These are phyloP conservation scores for Gallinago solitaria DNA, from an alignment of 2,797 vertebrate genomes.

Conservation along the genomic window DNA sequence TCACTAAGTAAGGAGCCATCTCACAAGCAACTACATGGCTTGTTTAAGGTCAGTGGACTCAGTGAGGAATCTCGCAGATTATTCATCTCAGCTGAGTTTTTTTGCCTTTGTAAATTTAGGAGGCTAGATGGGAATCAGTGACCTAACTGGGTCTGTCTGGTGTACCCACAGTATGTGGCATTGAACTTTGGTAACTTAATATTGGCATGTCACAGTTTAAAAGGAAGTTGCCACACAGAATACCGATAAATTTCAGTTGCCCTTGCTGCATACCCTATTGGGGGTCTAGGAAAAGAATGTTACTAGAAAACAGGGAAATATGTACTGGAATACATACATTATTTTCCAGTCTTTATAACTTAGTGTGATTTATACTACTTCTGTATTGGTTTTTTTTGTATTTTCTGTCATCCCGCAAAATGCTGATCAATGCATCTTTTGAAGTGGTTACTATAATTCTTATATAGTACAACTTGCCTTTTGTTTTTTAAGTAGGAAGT, in stretches of 20 bases:
- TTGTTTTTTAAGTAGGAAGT: not conserved
- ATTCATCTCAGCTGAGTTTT: not conserved
- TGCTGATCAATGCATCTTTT: not conserved
- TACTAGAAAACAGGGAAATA: not conserved
- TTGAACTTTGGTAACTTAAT: not conserved
- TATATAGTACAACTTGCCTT: not conserved
- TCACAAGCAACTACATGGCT: not conserved
- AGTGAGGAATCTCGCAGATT: not conserved
- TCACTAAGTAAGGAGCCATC: not conserved
- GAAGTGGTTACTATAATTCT: not conserved
- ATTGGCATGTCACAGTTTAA: not conserved
- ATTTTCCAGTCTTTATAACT: not conserved
- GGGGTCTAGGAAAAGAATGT: not conserved
- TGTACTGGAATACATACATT: fast-evolving
- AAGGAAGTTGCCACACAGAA: not conserved
- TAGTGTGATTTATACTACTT: not conserved
- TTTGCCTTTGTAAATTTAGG: not conserved
- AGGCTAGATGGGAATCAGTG: not conserved
- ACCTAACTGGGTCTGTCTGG: not conserved
- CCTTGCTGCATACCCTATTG: not conserved
- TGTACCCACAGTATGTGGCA: not conserved
- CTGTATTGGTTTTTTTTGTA: not conserved
- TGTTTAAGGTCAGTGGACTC: not conserved
- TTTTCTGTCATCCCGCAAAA: not conserved
- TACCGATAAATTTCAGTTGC: fast-evolving